A percentile compares a stretch with the other conserved stretches of the same genome.
Conservation (phyloP, 2,113 vertebrate genomes). For the Lophochroa leadbeateri region DNA sequence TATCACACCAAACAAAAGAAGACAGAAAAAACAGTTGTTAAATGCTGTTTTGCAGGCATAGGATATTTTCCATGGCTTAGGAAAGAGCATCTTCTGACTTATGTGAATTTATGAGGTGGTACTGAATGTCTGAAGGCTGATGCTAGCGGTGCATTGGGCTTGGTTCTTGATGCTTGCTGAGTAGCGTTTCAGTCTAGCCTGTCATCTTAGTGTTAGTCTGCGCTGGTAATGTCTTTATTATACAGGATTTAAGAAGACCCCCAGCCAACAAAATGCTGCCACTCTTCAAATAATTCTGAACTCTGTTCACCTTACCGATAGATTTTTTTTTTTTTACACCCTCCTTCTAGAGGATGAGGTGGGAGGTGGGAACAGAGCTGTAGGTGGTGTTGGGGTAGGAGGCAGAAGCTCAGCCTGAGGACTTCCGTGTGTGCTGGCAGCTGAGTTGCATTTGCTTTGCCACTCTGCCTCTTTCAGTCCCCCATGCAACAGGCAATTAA, state of each 20-base stretch:
- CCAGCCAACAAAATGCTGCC: not conserved
- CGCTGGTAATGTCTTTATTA: no score
- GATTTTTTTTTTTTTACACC: not conserved
- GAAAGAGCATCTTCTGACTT: not conserved
- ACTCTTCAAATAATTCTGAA: not conserved
- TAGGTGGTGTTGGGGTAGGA: not conserved
- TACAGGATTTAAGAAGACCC: not conserved
- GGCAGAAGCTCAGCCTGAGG: not conserved
- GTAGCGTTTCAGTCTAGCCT: not conserved
- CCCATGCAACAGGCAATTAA: fast-evolving
- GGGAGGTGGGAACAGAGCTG: not conserved
- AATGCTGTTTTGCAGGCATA: not conserved
- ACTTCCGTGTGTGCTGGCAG: fast-evolving
- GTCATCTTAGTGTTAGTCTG: not conserved
- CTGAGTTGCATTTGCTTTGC: not conserved
- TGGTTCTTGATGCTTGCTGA: not conserved
- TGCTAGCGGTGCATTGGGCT: fast-evolving
- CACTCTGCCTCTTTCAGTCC: not conserved
- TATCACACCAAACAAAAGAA: not conserved
- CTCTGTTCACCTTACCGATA: not conserved
- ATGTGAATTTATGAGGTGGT: not conserved
- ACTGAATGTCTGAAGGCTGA: not conserved
- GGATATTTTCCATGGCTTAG: not conserved
- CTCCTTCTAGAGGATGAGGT: not conserved
- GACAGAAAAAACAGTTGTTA: not conserved